Evolutionary conservation across 2,797 vertebrate genomes (phyloP), one percentile per base, ranked within the genome.

Genomic region (Margarornis squamiger): DNA sequence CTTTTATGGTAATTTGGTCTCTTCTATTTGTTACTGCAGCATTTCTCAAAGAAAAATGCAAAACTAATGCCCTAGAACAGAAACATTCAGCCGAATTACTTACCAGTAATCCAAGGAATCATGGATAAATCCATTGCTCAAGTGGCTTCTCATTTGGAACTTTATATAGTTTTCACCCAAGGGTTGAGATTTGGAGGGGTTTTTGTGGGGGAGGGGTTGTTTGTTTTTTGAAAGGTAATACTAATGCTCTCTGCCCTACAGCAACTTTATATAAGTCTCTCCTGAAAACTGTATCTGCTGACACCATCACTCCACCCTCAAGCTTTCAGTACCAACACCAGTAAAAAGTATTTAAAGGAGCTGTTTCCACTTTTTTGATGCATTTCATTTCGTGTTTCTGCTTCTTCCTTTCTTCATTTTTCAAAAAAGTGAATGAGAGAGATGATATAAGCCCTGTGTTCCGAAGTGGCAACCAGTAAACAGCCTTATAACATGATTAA

Each of bases 11-110:
- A 96, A 95, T 94, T 95, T 1, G 0, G 41, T 71, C 54, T 54
- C 78, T 59, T 43, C 41, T 86, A 66, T 94, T 96, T 93, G 86
- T 95, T 95, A 84, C 48, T 86, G 57, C 68, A 90, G 88, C 93
- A 59, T 95, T 92, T 98, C 98, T 97, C 95, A 97, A 97, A 98
- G 95, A 98, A 98, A 98, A 98, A 97, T 88, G 76, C 71, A 96
- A 95, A 95, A 85, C 92, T 91, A 96, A 90, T 82, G 63, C 85
- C 97, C 97, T 94, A 97, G 98, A 98, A 98, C 89, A 97, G 96
- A 97, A 97, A 95, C 97, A 98, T 97, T 98, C 96, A 97, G 95
- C 97, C 95, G 98, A 97, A 97, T 96, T 96, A 92, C 88, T 97
- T 93, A 96, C 79, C 90, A 96, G 91, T 96, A 96, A 93, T 92